Evolutionary conservation across 1,140 invertebrate genomes (phyloP).

Genomic region (Lasioglossum albipes): DNA sequence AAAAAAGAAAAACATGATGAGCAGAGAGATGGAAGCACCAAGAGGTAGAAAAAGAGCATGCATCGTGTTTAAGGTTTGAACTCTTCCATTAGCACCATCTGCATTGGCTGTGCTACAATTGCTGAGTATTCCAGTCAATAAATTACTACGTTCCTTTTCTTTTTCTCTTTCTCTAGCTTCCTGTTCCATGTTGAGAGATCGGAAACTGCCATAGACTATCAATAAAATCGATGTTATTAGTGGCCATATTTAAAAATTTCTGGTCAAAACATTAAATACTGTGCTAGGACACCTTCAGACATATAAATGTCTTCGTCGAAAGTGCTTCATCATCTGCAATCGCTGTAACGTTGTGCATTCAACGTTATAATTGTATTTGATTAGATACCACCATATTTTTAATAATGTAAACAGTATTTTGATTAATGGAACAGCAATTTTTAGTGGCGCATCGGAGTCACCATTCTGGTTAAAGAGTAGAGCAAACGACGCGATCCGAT

Average conservation of each 20-base stretch:
- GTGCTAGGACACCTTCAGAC: slow-evolving; percentile 73
- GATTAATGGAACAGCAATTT: too few relatives aligned
- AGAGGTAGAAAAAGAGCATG: slow-evolving; percentile 97
- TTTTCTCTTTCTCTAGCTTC: slow-evolving; percentile 92
- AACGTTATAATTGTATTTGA: slow-evolving; percentile 58
- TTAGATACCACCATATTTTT: too few relatives aligned
- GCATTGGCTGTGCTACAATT: slow-evolving; percentile 65
- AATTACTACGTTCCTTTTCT: slow-evolving; percentile 86
- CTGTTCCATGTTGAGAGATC: slow-evolving; percentile 95
- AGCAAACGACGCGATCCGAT: too few relatives aligned
- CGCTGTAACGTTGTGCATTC: slow-evolving; percentile 60
- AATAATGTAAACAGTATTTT: too few relatives aligned
- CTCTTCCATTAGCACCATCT: slow-evolving; percentile 81
- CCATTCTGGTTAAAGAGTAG: too few relatives aligned
- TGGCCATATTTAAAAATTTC: slow-evolving; percentile 77
- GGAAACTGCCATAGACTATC: slow-evolving; percentile 97
- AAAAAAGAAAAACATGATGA: slow-evolving; percentile 99
- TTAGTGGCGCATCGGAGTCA: too few relatives aligned
- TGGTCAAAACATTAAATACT: slow-evolving; percentile 73
- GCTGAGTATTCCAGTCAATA: slow-evolving; percentile 79
- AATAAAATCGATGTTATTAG: slow-evolving; percentile 97
- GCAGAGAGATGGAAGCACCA: slow-evolving; percentile 95
- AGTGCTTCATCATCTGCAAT: slow-evolving; percentile 75
- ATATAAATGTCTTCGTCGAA: slow-evolving; percentile 73
- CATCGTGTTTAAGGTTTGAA: slow-evolving; percentile 97